phyloP scores from a whole-genome alignment of 2,797 vertebrate species.

The Ficedula albicollis region DNA sequence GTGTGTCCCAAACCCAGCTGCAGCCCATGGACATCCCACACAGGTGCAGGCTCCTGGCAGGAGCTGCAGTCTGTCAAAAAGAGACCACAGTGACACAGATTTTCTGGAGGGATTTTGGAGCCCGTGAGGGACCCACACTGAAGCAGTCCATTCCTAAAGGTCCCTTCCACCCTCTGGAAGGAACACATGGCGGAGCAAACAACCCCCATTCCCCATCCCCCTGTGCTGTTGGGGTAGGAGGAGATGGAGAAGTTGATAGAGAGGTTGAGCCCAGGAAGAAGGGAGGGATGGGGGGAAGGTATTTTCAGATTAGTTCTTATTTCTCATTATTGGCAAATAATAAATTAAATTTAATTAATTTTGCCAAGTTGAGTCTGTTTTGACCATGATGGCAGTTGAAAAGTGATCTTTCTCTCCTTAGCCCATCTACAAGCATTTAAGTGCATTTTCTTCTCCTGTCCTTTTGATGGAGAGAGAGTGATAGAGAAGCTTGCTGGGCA shows the following conservation, averaged over 20 bases:
- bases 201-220: fast-evolving
- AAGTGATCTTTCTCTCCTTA: background rate
- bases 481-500: background rate
- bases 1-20: background rate
- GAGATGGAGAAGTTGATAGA: background rate
- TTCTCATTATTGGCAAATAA: background rate
- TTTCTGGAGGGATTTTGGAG: background rate
- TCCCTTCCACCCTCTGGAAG: background rate
- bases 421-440: background rate
- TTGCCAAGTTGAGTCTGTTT: background rate
- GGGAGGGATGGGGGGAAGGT: fast-evolving
- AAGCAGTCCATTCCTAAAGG: background rate
- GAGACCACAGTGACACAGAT: background rate
- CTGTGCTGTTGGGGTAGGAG: background rate
- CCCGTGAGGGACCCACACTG: background rate
- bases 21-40: background rate
- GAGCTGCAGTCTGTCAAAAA: background rate
- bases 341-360: background rate
- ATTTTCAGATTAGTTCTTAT: background rate
- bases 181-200: background rate
- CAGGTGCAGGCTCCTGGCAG: background rate
- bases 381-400: background rate
- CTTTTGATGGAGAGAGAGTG: background rate
- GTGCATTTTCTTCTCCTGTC: background rate
- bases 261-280: background rate